phyloP scores from a whole-genome alignment of 2,797 vertebrate species.

The Dicrostonyx torquatus region DNA sequence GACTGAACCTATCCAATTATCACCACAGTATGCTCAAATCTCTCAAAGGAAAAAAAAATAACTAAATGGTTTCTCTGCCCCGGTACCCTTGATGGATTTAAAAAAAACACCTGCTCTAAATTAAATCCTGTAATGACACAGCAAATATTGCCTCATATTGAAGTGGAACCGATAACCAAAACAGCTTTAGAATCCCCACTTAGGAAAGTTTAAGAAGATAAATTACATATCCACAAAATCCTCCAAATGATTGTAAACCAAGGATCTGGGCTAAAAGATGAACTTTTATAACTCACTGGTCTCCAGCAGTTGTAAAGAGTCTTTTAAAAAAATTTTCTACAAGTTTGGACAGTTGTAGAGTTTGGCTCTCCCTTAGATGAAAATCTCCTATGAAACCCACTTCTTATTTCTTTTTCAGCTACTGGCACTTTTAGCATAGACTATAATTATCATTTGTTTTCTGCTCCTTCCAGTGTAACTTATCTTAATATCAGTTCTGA shows the following conservation, averaged over 20 bases:
- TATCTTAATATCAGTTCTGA: background rate
- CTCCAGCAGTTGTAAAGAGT: background rate
- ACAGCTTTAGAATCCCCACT: background rate
- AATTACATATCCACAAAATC: background rate
- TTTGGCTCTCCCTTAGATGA: background rate
- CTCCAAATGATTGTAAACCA: background rate
- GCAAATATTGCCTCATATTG: background rate
- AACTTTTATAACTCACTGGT: background rate
- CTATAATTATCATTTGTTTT: background rate
- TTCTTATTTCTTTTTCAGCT: conserved; percentile 22
- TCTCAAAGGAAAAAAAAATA: conserved; percentile 36
- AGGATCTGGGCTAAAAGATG: background rate
- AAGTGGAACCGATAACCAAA: background rate
- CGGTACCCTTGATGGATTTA: background rate
- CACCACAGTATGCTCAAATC: background rate
- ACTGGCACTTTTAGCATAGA: background rate
- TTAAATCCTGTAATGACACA: background rate
- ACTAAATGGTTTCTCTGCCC: background rate
- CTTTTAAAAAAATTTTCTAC: background rate
- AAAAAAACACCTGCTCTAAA: background rate
- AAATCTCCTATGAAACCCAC: conserved; percentile 3
- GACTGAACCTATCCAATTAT: background rate
- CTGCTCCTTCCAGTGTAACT: background rate
- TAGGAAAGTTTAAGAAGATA: conserved; percentile 10
- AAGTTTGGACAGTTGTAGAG: background rate